phyloP scores from a whole-genome alignment of 1,140 invertebrate species.

The Leptonema lineaticorne region DNA sequence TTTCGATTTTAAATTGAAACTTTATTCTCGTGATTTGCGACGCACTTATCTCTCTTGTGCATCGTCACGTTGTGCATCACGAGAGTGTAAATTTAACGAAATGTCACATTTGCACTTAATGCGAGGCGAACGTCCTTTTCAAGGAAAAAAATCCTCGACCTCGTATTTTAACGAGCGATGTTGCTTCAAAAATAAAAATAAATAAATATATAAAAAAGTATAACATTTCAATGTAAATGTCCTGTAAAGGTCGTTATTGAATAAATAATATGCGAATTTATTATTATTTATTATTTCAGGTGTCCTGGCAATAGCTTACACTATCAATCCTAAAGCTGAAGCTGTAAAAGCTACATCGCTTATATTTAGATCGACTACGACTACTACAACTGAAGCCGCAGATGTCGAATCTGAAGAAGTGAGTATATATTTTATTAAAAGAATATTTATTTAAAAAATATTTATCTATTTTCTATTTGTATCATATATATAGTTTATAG shows the following conservation, averaged over 20 bases:
- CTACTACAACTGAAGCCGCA: constrained; percentile 10
- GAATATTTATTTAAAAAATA: too few species aligned
- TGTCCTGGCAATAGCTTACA: constrained; percentile 10
- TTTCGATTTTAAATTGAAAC: too few species aligned
- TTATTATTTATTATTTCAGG: constrained; percentile 17
- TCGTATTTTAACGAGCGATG: background rate
- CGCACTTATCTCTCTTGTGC: too few species aligned
- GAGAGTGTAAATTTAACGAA: too few species aligned
- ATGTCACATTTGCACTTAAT: too few species aligned
- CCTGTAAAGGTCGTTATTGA: background rate
- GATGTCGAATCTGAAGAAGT: constrained; percentile 16
- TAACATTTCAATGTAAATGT: too few species aligned
- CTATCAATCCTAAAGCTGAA: background rate
- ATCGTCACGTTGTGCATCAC: too few species aligned
- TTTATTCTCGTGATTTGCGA: too few species aligned
- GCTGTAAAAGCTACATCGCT: constrained; percentile 21
- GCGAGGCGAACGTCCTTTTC: constrained; percentile 21
- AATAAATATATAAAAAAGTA: too few species aligned
- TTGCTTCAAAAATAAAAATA: background rate
- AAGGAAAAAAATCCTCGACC: background rate
- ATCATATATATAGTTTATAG: too few species aligned
- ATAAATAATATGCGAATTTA: background rate
- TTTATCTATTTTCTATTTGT: too few species aligned
- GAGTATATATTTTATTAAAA: background rate
- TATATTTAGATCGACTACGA: constrained; percentile 12